phyloP scores from a whole-genome alignment of 2,113 vertebrate species.

The Alethe diademata region DNA sequence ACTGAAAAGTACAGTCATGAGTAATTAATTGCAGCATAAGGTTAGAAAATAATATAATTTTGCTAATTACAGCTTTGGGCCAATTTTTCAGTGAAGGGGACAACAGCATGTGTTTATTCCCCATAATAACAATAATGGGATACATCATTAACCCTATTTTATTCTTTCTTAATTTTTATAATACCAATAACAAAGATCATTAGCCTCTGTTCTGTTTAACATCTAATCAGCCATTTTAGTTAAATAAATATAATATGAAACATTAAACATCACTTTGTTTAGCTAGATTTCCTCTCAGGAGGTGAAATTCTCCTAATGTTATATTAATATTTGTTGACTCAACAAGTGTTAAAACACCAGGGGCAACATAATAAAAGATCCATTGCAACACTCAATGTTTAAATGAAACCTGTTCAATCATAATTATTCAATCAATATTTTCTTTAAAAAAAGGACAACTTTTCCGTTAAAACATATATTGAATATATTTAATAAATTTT shows the following conservation, averaged over 20 bases:
- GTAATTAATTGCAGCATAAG: constrained; percentile 62
- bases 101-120: constrained; percentile 71
- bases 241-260: constrained; percentile 77
- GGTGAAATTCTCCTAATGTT: constrained; percentile 65
- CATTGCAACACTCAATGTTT: constrained; percentile 41
- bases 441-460: background rate
- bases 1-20: constrained; percentile 15
- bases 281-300: constrained; percentile 69
- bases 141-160: constrained; percentile 81
- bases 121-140: constrained; percentile 73
- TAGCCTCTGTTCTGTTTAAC: constrained; percentile 77
- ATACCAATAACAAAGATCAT: constrained; percentile 77
- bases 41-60: constrained; percentile 71
- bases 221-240: constrained; percentile 77
- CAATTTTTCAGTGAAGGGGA: constrained; percentile 60
- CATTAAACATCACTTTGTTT: constrained; percentile 76
- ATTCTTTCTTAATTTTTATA: constrained; percentile 77
- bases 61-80: constrained; percentile 75
- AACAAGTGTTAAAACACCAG: constrained; percentile 66
- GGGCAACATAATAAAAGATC: constrained; percentile 35
- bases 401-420: constrained; percentile 53
- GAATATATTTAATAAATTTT: background rate
- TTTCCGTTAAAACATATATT: background rate
- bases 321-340: constrained; percentile 68
- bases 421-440: background rate